phyloP scores from a whole-genome alignment of 1,140 invertebrate species.

The Hypsibius dujardini region DNA sequence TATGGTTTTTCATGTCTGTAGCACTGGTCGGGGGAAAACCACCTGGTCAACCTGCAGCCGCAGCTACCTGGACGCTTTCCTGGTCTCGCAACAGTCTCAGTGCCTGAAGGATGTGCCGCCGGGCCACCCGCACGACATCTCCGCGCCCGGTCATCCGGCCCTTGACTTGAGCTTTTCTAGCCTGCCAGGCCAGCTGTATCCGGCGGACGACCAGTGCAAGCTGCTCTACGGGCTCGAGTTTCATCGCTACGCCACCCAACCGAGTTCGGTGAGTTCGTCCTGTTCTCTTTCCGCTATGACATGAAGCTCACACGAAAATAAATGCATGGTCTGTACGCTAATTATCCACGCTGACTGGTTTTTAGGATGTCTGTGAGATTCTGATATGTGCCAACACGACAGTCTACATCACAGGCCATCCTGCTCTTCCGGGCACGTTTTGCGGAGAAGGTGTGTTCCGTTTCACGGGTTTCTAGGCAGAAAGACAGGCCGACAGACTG shows the following conservation, averaged over 20 bases:
- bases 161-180: conserved; percentile 22
- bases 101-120: conserved; percentile 22
- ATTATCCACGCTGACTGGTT: background rate
- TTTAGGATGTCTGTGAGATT: conserved; percentile 14
- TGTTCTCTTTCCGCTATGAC: background rate
- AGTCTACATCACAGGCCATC: conserved; percentile 14
- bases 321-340: background rate
- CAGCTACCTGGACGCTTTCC: conserved; percentile 42
- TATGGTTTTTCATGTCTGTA: conserved; percentile 41
- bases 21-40: conserved; percentile 46
- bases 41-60: conserved; percentile 47
- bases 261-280: background rate
- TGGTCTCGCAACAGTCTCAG: conserved; percentile 33
- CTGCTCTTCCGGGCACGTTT: conserved; percentile 9
- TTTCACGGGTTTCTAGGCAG: too few species aligned
- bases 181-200: conserved; percentile 26
- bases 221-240: conserved; percentile 9
- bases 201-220: conserved; percentile 26
- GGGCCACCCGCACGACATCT: conserved; percentile 19
- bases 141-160: conserved; percentile 18
- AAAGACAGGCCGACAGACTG: too few species aligned
- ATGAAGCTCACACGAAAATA: too few species aligned
- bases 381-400: conserved; percentile 14
- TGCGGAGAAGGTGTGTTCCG: background rate
- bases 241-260: background rate